phyloP scores from a whole-genome alignment of 1,140 invertebrate genomes.

The Micrasema minimum region DNA sequence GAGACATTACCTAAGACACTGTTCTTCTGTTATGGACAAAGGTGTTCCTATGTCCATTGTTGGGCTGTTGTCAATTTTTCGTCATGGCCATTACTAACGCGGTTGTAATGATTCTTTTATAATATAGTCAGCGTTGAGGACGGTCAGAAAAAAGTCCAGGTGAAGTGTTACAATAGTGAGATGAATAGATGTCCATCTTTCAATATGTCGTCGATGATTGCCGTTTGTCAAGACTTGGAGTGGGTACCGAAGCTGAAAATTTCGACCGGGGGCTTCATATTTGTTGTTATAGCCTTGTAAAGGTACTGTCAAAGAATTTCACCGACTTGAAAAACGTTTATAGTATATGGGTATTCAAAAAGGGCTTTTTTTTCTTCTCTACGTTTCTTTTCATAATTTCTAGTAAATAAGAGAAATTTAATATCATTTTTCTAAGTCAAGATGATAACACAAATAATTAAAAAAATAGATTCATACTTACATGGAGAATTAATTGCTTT shows the following conservation, averaged over 20 bases:
- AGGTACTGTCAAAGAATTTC: too few species aligned
- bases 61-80: slow-evolving; percentile 34
- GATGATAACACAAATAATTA: too few species aligned
- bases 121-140: slow-evolving; percentile 19
- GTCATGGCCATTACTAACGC: slow-evolving; percentile 41
- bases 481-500: too few species aligned
- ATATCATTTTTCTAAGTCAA: too few species aligned
- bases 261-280: too few species aligned
- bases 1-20: slow-evolving; percentile 30
- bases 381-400: too few species aligned
- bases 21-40: slow-evolving; percentile 14
- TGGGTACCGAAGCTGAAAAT: background rate
- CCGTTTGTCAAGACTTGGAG: slow-evolving; percentile 11
- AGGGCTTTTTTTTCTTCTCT: too few species aligned
- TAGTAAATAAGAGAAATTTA: too few species aligned
- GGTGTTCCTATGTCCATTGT: slow-evolving; percentile 28
- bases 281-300: too few species aligned
- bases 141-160: slow-evolving; percentile 30
- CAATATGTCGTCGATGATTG: slow-evolving; percentile 35
- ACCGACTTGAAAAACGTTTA: too few species aligned
- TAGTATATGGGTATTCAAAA: too few species aligned
- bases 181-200: slow-evolving; percentile 19
- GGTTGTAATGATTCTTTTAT: slow-evolving; percentile 45
- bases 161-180: slow-evolving; percentile 29
- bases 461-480: too few species aligned